These are phyloP conservation scores for Edolisoma coerulescens DNA, from an alignment of 2,113 vertebrate species.

Conservation along the genomic window DNA sequence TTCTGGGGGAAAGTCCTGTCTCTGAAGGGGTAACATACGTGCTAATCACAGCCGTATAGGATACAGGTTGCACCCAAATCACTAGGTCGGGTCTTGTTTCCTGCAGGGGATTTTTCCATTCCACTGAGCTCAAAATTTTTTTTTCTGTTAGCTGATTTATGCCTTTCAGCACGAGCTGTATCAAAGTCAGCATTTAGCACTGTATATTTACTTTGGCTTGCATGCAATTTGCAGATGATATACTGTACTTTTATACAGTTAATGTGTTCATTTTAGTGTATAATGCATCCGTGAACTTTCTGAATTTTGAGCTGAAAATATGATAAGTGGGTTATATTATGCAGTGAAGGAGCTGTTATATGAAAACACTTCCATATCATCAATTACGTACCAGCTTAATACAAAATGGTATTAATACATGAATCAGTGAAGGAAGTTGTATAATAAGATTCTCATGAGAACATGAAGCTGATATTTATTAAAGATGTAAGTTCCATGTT, in stretches of 20 bases:
- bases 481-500: conserved; percentile 32
- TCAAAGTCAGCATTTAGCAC: conserved; percentile 18
- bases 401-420: conserved; percentile 59
- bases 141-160: conserved; percentile 7
- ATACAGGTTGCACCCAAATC: neutral
- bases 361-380: conserved; percentile 38
- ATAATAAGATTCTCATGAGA: conserved; percentile 37
- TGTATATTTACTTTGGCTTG: neutral
- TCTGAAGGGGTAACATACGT: neutral
- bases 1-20: neutral
- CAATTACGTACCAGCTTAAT: conserved; percentile 54
- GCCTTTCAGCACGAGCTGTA: neutral
- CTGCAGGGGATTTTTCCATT: neutral
- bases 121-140: neutral
- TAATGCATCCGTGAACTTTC: conserved; percentile 34
- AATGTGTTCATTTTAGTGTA: conserved; percentile 22
- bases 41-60: neutral
- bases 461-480: conserved; percentile 48
- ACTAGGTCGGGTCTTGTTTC: neutral
- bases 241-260: conserved; percentile 15
- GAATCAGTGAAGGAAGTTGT: conserved; percentile 50
- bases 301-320: conserved; percentile 47
- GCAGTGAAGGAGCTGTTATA: conserved; percentile 23
- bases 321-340: conserved; percentile 60
- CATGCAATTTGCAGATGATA: conserved; percentile 21